phyloP scores from a whole-genome alignment of 2,113 vertebrate species.

The Dipodomys stephensi region DNA sequence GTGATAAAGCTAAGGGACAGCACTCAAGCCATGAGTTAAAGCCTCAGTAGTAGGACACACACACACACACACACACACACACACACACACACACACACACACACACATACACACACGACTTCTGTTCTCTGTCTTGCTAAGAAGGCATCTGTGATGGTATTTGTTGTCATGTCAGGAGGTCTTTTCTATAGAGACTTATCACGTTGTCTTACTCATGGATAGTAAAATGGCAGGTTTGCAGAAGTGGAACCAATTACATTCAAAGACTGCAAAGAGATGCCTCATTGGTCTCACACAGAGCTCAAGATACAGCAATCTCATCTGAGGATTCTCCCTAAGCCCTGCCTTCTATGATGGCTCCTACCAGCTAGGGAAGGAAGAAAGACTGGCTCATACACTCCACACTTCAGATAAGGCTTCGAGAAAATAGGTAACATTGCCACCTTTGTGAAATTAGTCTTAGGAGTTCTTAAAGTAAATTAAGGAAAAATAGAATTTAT shows the following conservation, averaged over 20 bases:
- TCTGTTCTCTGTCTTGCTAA: neutral
- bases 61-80: too few relatives aligned
- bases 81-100: too few relatives aligned
- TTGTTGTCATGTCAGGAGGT: neutral
- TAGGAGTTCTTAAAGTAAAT: neutral
- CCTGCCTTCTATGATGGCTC: neutral
- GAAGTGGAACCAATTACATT: neutral
- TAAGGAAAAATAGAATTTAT: neutral
- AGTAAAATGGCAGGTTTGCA: neutral
- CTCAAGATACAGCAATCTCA: neutral
- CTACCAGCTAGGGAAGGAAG: neutral
- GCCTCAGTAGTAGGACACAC: too few relatives aligned
- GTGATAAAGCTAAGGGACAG: too few relatives aligned
- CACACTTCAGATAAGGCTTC: neutral
- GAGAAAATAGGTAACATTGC: neutral
- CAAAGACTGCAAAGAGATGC: neutral
- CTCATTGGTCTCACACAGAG: neutral
- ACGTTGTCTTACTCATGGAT: neutral
- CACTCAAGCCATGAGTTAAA: too few relatives aligned
- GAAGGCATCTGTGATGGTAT: neutral
- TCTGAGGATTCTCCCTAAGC: too few relatives aligned
- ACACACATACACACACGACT: too few relatives aligned
- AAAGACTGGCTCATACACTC: neutral
- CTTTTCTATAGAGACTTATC: neutral
- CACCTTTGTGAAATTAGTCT: neutral